Base-by-base conservation (phyloP, 2,888 invertebrate genomes). In the Ecliptopera silaceata region DNA sequence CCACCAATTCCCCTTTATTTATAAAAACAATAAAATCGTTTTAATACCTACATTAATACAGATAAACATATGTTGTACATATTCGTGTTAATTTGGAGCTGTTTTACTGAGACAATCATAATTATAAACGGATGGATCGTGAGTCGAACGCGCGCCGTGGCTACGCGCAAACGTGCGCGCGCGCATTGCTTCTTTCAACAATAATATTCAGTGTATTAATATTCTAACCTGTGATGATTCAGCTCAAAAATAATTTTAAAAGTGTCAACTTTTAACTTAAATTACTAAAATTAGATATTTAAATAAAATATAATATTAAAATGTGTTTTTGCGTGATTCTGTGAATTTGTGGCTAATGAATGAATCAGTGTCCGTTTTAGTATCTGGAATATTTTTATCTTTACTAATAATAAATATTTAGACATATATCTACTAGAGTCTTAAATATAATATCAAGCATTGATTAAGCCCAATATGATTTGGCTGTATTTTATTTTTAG, bases 101-200 rank as follows among this genome's bases (percentile, higher is more conserved):
- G 32, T 11, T 49, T 31, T 64, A 57, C 71, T 67, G 67, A 69
- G 70, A 70, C 18, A 39, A 31, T 8, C 20, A 8, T 38, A 48
- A 38, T 48, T 39, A 39, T 38, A 36, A 67, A 73, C 72, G 75
- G 80, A 80, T 79, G 80, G 72, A 79, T 79, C 71, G 66, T 68
- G 73, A 77, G 75, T 73, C 70, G 31, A 38, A 63, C 58, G 72
- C 72, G 71, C 68, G 63, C 54, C 60, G 59, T 56, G 26, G 42
- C 42, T 48, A 46, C 45, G 38, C 48, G 36, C 52, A 44, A 18
- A 47, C 57, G 52, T 13, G 50, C 52, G 52, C 20, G 13, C 12
- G 45, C 52, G 51, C 50, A 36, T 4, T 22, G 11, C 22, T 45
- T 8, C 12, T 36, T 36, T 36, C 15, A 13, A 15, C 36, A 15